Percentiles rank a stretch among this genome's conserved stretches.
These are phyloP conservation scores for Apostichopus californicus DNA, from an alignment of 35 echinoderm and acorn worm genomes.

Conservation along the genomic window DNA sequence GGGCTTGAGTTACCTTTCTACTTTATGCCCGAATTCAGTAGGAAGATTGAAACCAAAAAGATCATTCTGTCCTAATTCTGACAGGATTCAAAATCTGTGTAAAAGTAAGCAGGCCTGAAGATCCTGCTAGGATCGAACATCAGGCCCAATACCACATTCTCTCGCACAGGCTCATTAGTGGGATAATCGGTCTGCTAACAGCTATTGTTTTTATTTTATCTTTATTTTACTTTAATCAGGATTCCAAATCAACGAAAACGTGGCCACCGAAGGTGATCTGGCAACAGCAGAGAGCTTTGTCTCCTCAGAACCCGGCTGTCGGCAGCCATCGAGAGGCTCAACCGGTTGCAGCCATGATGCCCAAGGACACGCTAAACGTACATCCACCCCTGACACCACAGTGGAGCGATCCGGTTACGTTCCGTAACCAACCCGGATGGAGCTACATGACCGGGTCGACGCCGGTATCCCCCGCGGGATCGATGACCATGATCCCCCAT, in stretches of 20 bases:
- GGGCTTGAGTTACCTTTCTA: too few species aligned
- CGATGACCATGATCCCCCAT: conserved; percentile 60
- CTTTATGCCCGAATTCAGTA: too few species aligned
- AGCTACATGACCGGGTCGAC: conserved; percentile 84
- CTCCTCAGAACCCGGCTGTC: conserved; percentile 56
- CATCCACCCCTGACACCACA: conserved; percentile 90
- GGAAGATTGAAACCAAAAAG: too few species aligned
- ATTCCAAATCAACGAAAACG: conserved; percentile 86
- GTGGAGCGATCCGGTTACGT: conserved; percentile 92
- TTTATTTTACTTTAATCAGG: conserved; percentile 41
- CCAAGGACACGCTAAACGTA: conserved; percentile 67
- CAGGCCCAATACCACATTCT: too few species aligned
- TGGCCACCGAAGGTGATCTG: conserved; percentile 97
- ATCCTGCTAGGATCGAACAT: too few species aligned
- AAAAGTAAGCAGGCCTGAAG: too few species aligned
- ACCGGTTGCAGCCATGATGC: not conserved
- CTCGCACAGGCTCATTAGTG: too few species aligned
- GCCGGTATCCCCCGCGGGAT: conserved; percentile 82
- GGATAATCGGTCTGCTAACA: too few species aligned
- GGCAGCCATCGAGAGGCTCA: conserved; percentile 47
- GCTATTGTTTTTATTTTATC: not conserved
- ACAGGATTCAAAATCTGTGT: too few species aligned
- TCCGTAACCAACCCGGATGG: conserved; percentile 71
- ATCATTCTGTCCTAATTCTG: too few species aligned
- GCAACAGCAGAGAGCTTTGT: conserved; percentile 74